A percentile compares a stretch with the other conserved stretches of the same genome.
These are phyloP conservation scores for Siniperca obscura DNA, from an alignment of 2,797 vertebrate species.

Conservation along the genomic window DNA sequence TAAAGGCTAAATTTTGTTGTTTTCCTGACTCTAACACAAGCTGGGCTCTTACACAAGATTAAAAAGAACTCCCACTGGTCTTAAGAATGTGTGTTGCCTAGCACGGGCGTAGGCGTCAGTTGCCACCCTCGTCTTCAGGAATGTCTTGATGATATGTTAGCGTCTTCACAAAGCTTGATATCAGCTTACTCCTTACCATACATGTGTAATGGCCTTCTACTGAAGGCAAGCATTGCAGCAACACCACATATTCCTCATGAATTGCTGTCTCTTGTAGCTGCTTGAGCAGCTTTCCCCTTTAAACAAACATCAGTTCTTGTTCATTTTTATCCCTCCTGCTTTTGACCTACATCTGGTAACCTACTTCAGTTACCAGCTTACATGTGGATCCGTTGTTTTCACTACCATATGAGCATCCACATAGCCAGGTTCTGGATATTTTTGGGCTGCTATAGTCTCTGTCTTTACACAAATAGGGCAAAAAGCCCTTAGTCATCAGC, in stretches of 20 bases:
- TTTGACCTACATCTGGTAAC: constrained; percentile 84
- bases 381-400: constrained; percentile 47
- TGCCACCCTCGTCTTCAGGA: constrained; percentile 78
- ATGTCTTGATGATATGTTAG: constrained; percentile 71
- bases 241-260: constrained; percentile 12
- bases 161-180: constrained; percentile 43
- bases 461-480: constrained; percentile 33
- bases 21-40: constrained; percentile 48
- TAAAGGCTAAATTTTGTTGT: constrained; percentile 43
- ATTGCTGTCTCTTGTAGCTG: constrained; percentile 26
- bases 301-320: constrained; percentile 66
- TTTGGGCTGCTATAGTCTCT: constrained; percentile 27
- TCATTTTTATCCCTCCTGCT: constrained; percentile 59
- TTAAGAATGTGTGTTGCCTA: constrained; percentile 84
- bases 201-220: constrained; percentile 24
- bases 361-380: constrained; percentile 70
- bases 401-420: constrained; percentile 16
- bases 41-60: constrained; percentile 68
- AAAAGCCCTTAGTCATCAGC: constrained; percentile 53
- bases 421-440: constrained; percentile 36
- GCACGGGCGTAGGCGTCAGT: constrained; percentile 72
- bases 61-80: constrained; percentile 73
- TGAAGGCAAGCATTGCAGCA: constrained; percentile 18
- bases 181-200: constrained; percentile 22
- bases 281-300: constrained; percentile 52